Conservation (phyloP, 2,113 vertebrate species). For the Crotalus tigris region DNA sequence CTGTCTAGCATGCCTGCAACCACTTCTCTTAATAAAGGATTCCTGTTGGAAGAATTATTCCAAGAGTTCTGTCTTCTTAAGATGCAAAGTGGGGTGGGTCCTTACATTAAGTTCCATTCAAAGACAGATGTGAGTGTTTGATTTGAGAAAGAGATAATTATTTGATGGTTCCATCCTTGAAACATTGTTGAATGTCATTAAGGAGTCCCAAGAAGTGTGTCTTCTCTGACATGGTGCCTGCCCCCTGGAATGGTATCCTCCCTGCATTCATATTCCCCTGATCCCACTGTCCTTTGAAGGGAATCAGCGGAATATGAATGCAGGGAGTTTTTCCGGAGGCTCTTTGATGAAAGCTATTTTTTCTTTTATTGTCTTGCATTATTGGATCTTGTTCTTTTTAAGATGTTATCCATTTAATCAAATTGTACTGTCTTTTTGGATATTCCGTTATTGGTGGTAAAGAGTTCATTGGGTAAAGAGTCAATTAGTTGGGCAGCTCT, state of each 20-base stretch:
- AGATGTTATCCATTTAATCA: not conserved
- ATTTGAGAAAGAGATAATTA: not conserved
- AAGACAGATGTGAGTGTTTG: not conserved
- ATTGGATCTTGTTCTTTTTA: not conserved
- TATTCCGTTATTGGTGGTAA: not conserved
- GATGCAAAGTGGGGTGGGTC: too few species aligned
- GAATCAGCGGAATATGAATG: not conserved
- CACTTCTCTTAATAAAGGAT: too few species aligned
- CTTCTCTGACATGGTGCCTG: not conserved
- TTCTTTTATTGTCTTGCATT: not conserved
- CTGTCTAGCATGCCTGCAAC: too few species aligned
- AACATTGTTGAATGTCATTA: not conserved
- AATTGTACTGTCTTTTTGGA: not conserved
- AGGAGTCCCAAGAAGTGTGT: not conserved
- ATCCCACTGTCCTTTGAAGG: not conserved
- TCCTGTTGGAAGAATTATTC: too few species aligned
- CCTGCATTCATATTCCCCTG: not conserved
- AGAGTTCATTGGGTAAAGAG: not conserved
- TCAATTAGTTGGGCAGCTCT: not conserved
- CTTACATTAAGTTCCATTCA: not conserved
- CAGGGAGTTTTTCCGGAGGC: not conserved
- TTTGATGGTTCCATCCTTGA: not conserved
- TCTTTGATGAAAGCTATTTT: not conserved
- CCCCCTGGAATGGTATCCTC: not conserved
- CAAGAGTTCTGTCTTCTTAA: too few species aligned